Evolutionary conservation across 2,113 vertebrate genomes (phyloP).

Genomic region (Corydoras sp.): DNA sequence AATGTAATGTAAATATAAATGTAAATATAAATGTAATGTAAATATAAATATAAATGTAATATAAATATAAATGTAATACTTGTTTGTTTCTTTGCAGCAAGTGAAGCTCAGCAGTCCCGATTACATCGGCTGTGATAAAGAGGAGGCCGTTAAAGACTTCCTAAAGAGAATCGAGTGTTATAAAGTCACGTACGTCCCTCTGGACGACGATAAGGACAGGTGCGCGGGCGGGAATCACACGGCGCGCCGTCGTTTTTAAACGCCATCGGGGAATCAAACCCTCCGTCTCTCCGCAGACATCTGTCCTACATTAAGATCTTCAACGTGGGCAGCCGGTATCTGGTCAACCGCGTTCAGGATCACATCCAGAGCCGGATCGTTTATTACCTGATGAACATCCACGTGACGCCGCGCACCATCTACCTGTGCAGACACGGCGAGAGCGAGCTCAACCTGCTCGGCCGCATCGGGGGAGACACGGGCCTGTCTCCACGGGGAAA

Average conservation of each 20-base stretch:
- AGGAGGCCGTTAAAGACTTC: constrained; percentile 81
- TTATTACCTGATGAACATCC: constrained; percentile 94
- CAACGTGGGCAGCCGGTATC: constrained; percentile 79
- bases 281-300: constrained; percentile 53
- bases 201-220: constrained; percentile 82
- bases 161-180: constrained; percentile 86
- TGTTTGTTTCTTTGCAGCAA: constrained; percentile 62
- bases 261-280: background rate
- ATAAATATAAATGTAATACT: background rate
- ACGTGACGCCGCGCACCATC: constrained; percentile 81
- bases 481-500: constrained; percentile 70
- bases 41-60: too few relatives aligned
- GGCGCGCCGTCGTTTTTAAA: background rate
- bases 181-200: constrained; percentile 73
- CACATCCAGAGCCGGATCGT: constrained; percentile 87
- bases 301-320: constrained; percentile 93
- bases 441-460: constrained; percentile 81
- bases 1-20: too few relatives aligned
- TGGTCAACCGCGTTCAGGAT: constrained; percentile 85
- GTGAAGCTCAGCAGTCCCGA: constrained; percentile 88
- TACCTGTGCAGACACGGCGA: constrained; percentile 87
- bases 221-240: constrained; percentile 41
- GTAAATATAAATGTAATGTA: too few relatives aligned
- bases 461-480: constrained; percentile 76
- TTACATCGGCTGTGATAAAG: constrained; percentile 74